A percentile compares a stretch with the other conserved stretches of the same genome.
Conservation (phyloP, 2,888 invertebrate species). For the Sinohyriopsis cumingii region DNA sequence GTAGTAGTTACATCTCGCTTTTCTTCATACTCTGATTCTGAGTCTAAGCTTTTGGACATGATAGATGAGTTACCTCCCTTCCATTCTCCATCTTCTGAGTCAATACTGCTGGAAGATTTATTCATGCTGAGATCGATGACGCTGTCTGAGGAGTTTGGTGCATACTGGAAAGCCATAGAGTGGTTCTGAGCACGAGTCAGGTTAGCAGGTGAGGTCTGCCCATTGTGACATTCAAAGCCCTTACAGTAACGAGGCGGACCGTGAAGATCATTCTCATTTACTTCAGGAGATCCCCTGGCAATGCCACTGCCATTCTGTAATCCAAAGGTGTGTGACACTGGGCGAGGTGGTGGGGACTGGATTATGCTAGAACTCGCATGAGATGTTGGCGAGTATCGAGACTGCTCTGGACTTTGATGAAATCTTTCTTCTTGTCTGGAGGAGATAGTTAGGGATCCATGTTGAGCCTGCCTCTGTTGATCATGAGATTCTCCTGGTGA, state of each 20-base stretch:
- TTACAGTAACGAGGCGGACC: slow-evolving; percentile 20
- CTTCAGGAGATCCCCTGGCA: slow-evolving; percentile 22
- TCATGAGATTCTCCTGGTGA: slow-evolving; percentile 10
- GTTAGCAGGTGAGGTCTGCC: slow-evolving; percentile 36
- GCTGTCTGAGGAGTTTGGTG: slow-evolving; percentile 30
- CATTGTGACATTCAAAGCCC: slow-evolving; percentile 14
- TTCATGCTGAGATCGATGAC: slow-evolving; percentile 63
- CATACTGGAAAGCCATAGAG: slow-evolving; percentile 19
- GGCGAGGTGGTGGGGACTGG: slow-evolving; percentile 31
- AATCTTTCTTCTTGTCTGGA: slow-evolving; percentile 11
- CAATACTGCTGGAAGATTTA: slow-evolving; percentile 56
- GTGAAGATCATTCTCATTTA: slow-evolving; percentile 24
- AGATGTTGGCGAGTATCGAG: slow-evolving; percentile 28
- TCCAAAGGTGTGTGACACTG: slow-evolving; percentile 9
- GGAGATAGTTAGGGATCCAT: neutral
- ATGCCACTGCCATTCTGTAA: slow-evolving; percentile 23
- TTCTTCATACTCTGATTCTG: slow-evolving; percentile 58
- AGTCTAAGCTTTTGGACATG: slow-evolving; percentile 42
- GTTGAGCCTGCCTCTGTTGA: slow-evolving; percentile 9
- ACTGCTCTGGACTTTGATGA: slow-evolving; percentile 26
- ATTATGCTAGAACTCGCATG: slow-evolving; percentile 22
- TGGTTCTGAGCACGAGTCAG: slow-evolving; percentile 24
- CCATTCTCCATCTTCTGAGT: slow-evolving; percentile 48
- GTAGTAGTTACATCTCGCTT: slow-evolving; percentile 63
- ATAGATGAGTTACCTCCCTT: slow-evolving; percentile 41